A percentile compares a stretch with the other conserved stretches of the same genome.
phyloP scores from a whole-genome alignment of 2,797 vertebrate genomes.

The Pantherophis vulpinus region DNA sequence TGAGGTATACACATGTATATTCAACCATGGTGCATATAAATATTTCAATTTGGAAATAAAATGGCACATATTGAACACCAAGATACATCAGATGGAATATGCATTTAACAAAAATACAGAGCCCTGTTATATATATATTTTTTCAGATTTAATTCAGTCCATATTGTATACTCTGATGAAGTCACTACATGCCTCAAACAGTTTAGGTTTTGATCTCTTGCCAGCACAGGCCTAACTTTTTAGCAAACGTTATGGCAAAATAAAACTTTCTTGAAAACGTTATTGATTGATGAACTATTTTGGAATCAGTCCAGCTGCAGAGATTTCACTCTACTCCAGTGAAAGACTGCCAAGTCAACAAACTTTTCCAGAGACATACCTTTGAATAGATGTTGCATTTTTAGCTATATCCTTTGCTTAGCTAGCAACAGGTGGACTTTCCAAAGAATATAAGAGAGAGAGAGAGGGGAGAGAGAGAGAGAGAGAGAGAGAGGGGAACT shows the following conservation, averaged over 20 bases:
- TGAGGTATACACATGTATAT: constrained; percentile 28
- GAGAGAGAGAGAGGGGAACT: not conserved
- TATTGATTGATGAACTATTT: constrained; percentile 68
- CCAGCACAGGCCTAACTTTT: constrained; percentile 62
- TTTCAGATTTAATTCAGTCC: constrained; percentile 59
- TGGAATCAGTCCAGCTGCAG: constrained; percentile 62
- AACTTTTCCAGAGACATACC: constrained; percentile 44
- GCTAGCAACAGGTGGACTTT: constrained; percentile 26
- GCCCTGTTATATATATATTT: constrained; percentile 46
- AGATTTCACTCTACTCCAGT: constrained; percentile 57
- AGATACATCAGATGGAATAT: constrained; percentile 42
- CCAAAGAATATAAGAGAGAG: constrained; percentile 20
- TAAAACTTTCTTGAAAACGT: constrained; percentile 73
- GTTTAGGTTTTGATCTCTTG: constrained; percentile 66
- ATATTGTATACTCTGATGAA: constrained; percentile 62
- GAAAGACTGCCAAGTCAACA: constrained; percentile 55
- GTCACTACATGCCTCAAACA: constrained; percentile 54
- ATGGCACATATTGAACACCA: constrained; percentile 50
- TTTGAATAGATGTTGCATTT: constrained; percentile 12
- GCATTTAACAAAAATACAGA: constrained; percentile 63
- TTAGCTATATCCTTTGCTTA: constrained; percentile 22
- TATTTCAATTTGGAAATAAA: constrained; percentile 50
- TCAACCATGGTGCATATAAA: constrained; percentile 23
- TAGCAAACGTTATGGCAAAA: constrained; percentile 62
- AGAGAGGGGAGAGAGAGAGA: not conserved